phyloP scores from a whole-genome alignment of 2,113 vertebrate genomes.

The Aegypius monachus region DNA sequence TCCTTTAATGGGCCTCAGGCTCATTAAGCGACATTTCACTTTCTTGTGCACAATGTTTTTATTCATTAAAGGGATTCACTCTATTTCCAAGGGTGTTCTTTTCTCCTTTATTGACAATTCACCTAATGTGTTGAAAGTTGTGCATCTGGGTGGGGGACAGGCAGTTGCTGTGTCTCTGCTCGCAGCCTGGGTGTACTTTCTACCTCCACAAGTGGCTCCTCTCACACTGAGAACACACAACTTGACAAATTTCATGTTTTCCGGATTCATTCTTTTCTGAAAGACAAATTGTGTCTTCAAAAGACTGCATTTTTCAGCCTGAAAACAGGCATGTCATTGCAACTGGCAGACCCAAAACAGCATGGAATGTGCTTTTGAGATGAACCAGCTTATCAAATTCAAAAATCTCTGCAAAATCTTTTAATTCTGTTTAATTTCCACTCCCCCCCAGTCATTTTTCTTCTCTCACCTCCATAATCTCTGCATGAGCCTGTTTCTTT shows the following conservation, averaged over 20 bases:
- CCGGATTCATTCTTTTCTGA: neutral
- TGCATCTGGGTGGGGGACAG: neutral
- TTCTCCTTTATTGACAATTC: neutral
- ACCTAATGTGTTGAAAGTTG: neutral
- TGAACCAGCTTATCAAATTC: neutral
- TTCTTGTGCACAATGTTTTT: neutral
- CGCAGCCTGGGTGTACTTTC: neutral
- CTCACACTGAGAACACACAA: neutral
- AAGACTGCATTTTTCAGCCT: neutral
- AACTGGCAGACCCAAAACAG: neutral
- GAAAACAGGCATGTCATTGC: neutral
- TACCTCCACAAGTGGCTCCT: neutral
- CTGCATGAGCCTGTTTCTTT: neutral
- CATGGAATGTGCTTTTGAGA: neutral
- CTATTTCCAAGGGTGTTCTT: neutral
- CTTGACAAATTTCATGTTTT: neutral
- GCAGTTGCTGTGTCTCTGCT: neutral
- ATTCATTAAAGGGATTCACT: constrained; percentile 14
- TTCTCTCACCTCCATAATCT: neutral
- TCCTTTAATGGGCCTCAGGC: constrained; percentile 15
- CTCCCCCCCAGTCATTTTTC: fast-evolving
- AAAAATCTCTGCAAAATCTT: neutral
- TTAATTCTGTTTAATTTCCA: neutral
- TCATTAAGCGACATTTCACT: constrained; percentile 24
- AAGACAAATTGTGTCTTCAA: neutral